phyloP scores from a whole-genome alignment of 2,797 vertebrate species.

The Okamejei kenojei region DNA sequence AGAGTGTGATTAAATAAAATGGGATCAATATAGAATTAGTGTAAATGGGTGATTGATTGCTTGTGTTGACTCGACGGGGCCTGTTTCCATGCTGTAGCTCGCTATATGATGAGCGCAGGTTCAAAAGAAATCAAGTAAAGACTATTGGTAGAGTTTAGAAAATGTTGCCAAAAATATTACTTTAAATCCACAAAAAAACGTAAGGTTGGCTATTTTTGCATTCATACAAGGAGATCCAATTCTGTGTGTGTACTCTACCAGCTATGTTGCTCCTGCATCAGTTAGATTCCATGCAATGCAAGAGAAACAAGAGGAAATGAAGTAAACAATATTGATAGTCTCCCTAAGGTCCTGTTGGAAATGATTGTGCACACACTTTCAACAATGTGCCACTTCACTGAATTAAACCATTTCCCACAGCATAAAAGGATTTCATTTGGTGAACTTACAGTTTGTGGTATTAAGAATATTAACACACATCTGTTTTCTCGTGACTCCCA shows the following conservation, averaged over 20 bases:
- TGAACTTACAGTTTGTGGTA: background rate
- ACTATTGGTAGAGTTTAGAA: background rate
- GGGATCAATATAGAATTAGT: too few species aligned
- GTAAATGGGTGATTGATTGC: too few species aligned
- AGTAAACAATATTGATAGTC: background rate
- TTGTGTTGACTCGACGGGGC: too few species aligned
- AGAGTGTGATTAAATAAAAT: too few species aligned
- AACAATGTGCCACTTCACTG: background rate
- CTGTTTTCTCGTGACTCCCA: background rate
- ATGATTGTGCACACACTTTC: background rate
- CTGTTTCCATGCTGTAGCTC: too few species aligned
- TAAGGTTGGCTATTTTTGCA: background rate
- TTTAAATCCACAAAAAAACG: background rate
- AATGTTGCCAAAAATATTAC: background rate
- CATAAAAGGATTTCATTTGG: background rate
- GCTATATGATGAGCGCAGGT: background rate
- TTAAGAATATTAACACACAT: background rate
- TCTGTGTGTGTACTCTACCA: background rate
- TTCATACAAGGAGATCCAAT: background rate
- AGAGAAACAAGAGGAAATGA: background rate
- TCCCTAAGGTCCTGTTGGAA: background rate
- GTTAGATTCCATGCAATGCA: background rate
- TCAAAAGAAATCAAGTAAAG: background rate
- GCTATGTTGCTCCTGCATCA: background rate
- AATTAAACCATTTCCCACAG: background rate